A percentile compares a stretch with the other conserved stretches of the same genome.
Evolutionary conservation across 2,797 vertebrate genomes (phyloP).

Genomic region (Yasuhikotakia modesta): DNA sequence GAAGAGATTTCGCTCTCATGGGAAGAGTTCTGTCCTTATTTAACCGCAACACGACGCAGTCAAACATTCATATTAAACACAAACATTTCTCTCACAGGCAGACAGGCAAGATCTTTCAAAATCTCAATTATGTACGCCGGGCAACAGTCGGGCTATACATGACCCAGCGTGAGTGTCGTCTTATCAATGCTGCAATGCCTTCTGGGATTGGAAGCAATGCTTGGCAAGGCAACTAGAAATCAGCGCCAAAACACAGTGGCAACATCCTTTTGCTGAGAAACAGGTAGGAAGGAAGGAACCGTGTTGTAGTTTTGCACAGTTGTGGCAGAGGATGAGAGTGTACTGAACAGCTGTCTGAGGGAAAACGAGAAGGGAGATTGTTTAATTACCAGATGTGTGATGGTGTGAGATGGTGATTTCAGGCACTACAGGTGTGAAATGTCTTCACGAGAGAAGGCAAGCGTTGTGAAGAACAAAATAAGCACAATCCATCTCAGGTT

Average conservation of each 20-base stretch:
- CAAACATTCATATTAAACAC: neutral
- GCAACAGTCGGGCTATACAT: slow-evolving; percentile 31
- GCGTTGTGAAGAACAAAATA: slow-evolving; percentile 28
- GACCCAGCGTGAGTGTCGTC: slow-evolving; percentile 45
- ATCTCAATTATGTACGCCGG: slow-evolving; percentile 1
- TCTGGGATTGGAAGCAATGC: slow-evolving; percentile 40
- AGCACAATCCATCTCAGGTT: slow-evolving; percentile 6
- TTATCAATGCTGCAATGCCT: slow-evolving; percentile 47
- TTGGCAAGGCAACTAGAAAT: slow-evolving; percentile 41
- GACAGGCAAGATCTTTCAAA: neutral
- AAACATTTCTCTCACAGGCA: neutral
- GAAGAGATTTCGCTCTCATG: slow-evolving; percentile 30
- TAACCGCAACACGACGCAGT: slow-evolving; percentile 35
- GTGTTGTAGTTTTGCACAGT: neutral
- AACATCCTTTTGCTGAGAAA: slow-evolving; percentile 32
- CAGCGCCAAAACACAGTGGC: slow-evolving; percentile 35
- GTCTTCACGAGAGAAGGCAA: slow-evolving; percentile 18
- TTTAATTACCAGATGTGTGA: slow-evolving; percentile 48
- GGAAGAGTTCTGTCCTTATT: slow-evolving; percentile 19
- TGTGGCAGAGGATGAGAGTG: neutral
- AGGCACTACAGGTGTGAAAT: slow-evolving; percentile 44
- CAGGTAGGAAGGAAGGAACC: no score
- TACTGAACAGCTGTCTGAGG: slow-evolving; percentile 33
- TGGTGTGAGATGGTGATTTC: slow-evolving; percentile 42
- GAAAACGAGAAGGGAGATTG: slow-evolving; percentile 3